Conservation (phyloP, 2,113 vertebrate genomes). For the Laterallus jamaicensis region DNA sequence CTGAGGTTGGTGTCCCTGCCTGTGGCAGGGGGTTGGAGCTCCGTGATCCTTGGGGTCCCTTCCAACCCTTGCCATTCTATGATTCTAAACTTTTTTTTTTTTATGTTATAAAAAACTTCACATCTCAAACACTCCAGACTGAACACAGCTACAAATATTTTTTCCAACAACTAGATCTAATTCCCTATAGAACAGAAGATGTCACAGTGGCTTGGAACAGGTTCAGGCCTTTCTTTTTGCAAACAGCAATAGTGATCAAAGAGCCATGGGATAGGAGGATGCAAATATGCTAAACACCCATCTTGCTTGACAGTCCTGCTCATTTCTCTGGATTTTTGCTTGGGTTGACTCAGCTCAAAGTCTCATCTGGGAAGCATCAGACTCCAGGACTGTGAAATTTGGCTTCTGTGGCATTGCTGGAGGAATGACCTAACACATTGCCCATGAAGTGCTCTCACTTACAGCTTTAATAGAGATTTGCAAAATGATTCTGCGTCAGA, state of each 20-base stretch:
- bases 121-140: neutral
- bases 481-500: neutral
- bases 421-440: neutral
- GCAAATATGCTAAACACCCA: neutral
- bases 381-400: neutral
- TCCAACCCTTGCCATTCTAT: too few relatives aligned
- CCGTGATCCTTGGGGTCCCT: too few relatives aligned
- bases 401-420: neutral
- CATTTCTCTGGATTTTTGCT: neutral
- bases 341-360: neutral
- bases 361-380: neutral
- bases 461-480: neutral
- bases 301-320: neutral
- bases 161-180: neutral
- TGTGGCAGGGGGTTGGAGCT: too few relatives aligned
- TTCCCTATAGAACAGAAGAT: neutral
- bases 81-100: too few relatives aligned
- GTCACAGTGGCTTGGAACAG: neutral
- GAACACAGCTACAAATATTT: neutral
- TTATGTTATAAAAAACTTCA: neutral
- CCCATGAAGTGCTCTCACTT: neutral
- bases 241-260: neutral
- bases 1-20: too few relatives aligned
- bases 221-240: neutral
- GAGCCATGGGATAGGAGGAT: neutral